Evolutionary conservation across 1,140 invertebrate species (phyloP).

Genomic region (Drosophila takahashii): DNA sequence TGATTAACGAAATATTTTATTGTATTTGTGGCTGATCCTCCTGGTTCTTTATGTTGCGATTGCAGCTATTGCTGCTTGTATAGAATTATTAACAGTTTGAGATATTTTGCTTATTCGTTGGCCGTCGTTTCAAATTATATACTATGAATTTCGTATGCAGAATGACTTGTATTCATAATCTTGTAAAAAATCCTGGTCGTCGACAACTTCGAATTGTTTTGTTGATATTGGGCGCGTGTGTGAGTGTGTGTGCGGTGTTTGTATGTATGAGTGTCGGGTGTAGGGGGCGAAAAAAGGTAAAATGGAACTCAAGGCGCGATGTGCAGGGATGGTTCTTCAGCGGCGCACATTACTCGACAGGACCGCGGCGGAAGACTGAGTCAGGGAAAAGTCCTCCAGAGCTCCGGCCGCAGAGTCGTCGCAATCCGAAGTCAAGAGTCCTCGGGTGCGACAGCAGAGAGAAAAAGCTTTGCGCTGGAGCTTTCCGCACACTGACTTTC

Average conservation of each 20-base stretch:
- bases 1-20: slow-evolving; percentile 38
- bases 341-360: slow-evolving; percentile 77
- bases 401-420: slow-evolving; percentile 25
- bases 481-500: slow-evolving; percentile 48
- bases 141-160: slow-evolving; percentile 59
- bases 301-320: slow-evolving; percentile 70
- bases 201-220: slow-evolving; percentile 32
- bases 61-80: slow-evolving; percentile 54
- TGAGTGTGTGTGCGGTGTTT: slow-evolving; percentile 17
- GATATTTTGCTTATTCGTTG: slow-evolving; percentile 48
- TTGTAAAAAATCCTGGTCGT: slow-evolving; percentile 63
- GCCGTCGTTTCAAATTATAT: slow-evolving; percentile 48
- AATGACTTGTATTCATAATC: slow-evolving; percentile 46
- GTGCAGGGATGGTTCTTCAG: slow-evolving; percentile 68
- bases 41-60: slow-evolving; percentile 30
- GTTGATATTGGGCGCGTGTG: slow-evolving; percentile 39
- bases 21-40: slow-evolving; percentile 24
- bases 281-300: slow-evolving; percentile 57
- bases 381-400: slow-evolving; percentile 57
- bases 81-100: slow-evolving; percentile 74
- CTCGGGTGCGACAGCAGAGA: background rate
- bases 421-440: slow-evolving; percentile 54
- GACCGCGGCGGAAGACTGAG: slow-evolving; percentile 76
- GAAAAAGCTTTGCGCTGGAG: slow-evolving; percentile 18
- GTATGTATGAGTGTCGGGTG: slow-evolving; percentile 28